phyloP scores from a whole-genome alignment of 2,797 vertebrate genomes.

The Tokudaia muenninki region DNA sequence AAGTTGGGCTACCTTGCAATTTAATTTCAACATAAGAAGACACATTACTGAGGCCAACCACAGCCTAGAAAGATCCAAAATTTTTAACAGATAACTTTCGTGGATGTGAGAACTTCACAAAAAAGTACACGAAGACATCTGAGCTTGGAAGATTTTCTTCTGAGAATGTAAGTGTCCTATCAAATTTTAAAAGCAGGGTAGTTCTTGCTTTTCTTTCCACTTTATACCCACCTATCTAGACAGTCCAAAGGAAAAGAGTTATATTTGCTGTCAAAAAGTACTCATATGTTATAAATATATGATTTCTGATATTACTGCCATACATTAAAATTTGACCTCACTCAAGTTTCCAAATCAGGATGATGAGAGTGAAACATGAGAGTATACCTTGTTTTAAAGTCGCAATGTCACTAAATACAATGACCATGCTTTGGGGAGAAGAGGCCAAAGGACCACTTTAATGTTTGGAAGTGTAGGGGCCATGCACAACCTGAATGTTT shows the following conservation, averaged over 20 bases:
- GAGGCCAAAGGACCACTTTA: conserved; percentile 64
- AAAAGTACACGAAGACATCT: conserved; percentile 53
- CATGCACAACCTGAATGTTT: conserved; percentile 67
- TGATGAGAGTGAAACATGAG: conserved; percentile 59
- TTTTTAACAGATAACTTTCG: conserved; percentile 39
- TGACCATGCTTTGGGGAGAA: not conserved
- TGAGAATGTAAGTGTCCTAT: conserved; percentile 9
- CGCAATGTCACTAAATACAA: conserved; percentile 51
- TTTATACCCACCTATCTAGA: not conserved
- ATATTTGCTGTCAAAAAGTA: conserved; percentile 2
- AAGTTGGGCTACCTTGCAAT: conserved; percentile 42
- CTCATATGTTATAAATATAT: conserved; percentile 35
- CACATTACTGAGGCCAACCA: conserved; percentile 20
- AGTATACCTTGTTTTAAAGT: conserved; percentile 55
- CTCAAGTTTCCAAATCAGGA: conserved; percentile 48
- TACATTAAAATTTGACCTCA: conserved; percentile 58
- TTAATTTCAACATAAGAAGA: conserved; percentile 60
- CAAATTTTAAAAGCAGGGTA: not conserved
- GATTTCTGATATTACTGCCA: not conserved
- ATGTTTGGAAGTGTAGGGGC: not conserved
- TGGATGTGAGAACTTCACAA: conserved; percentile 35
- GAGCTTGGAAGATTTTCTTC: conserved; percentile 9
- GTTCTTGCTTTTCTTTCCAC: conserved; percentile 31
- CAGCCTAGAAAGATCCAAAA: conserved; percentile 59
- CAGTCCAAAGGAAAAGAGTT: not conserved